Base-by-base conservation (phyloP, 2,888 invertebrate genomes). In the Aradus depressus region DNA sequence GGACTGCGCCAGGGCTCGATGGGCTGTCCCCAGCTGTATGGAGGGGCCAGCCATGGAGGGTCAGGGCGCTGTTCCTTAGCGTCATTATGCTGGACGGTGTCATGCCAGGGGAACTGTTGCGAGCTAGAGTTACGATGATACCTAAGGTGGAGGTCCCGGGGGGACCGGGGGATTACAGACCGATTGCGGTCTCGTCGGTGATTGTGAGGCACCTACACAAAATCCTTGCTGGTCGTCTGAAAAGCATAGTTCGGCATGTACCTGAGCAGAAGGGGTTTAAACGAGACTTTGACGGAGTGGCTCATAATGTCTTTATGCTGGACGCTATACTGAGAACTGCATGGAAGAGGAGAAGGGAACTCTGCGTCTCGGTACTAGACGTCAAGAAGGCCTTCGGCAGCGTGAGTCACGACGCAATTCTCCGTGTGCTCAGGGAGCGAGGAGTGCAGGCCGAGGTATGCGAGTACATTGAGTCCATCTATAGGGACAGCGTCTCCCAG, bases 271-370 rank as follows among this genome's bases (percentile, higher is more conserved):
- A n/a, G n/a, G n/a, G n/a, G n/a, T n/a, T n/a, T n/a, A n/a, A n/a
- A n/a, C n/a, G n/a, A n/a, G n/a, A n/a, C n/a, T n/a, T n/a, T n/a
- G n/a, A n/a, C n/a, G n/a, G n/a, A n/a, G n/a, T n/a, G n/a, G n/a
- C n/a, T n/a, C n/a, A n/a, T n/a, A n/a, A n/a, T n/a, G n/a, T n/a
- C n/a, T n/a, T n/a, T n/a, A n/a, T n/a, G n/a, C n/a, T n/a, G n/a
- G n/a, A n/a, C n/a, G n/a, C n/a, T n/a, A n/a, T n/a, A n/a, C n/a
- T n/a, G n/a, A n/a, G n/a, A n/a, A n/a, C n/a, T n/a, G 69, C 68
- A 12, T 72, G 71, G 14, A 69, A 61, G 54, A 69, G 70, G 5
- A 71, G 70, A 43, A 72, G 65, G 49, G 69, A 62, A 6, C 69
- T 69, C 28, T 72, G 60, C 14, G 50, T 41, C 3, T 32, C 47